Evolutionary conservation across 1,140 invertebrate genomes (phyloP), one percentile per base, ranked within the genome.

Genomic region (Nasonia vitripennis): DNA sequence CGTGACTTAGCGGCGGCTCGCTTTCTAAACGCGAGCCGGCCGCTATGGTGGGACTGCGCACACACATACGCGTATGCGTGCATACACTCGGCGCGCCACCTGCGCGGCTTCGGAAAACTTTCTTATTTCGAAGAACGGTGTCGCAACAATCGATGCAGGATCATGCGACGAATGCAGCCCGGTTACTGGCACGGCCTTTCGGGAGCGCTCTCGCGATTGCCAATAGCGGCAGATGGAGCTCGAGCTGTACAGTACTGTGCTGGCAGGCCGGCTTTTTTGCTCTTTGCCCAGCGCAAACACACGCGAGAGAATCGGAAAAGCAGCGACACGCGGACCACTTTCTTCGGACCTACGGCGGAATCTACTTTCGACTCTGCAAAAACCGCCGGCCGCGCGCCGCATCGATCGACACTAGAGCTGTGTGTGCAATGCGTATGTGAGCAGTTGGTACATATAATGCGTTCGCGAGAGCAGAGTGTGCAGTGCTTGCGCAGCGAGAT

Each of bases 311-410:
- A 62, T 62, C 55, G 55, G 55, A 62, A 20, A n/a, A 62, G 55
- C 55, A 62, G 55, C 55, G 55, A 62, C 20, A n/a, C 20, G 37
- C 41, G 51, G 34, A 37, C 62, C 37, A 45, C 78, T 84, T 37
- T 48, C n/a, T 12, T n/a, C 45, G 75, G 62, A 23, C 17, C n/a
- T 77, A 62, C 17, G 55, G 55, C 17, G 55, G 55, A 62, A n/a
- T 62, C 55, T 62, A 62, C 55, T 31, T 23, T 45, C 77, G 77
- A 62, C 55, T 62, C 55, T 62, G 55, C 20, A 12, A 17, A 31
- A 20, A 67, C 20, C 68, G 37, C 14, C 81, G 83, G 80, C 86
- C 84, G 83, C 86, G 84, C 71, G 84, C 83, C 51, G 82, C 23
- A 4, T 37, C 67, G 31, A 62, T 62, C 55, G 55, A 62, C 1